Conservation (phyloP, 2,113 vertebrate genomes). For the Anoplopoma fimbria region DNA sequence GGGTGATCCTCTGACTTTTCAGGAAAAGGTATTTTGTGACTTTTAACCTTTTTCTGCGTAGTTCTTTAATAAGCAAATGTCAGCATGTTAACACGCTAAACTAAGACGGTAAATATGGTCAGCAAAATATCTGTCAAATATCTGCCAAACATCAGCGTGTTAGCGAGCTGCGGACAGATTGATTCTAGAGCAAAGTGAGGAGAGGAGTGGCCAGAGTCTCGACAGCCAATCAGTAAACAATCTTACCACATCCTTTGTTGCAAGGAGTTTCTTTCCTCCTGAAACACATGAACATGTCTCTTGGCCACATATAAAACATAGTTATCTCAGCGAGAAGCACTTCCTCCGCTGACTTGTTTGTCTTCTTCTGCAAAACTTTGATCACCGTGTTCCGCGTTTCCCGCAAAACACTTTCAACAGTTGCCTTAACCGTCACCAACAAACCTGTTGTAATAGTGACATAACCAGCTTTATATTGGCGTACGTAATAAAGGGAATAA, state of each 20-base stretch:
- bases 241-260: not conserved
- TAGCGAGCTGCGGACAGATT: not conserved
- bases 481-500: conserved; percentile 18
- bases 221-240: not conserved
- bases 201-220: not conserved
- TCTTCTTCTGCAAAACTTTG: not conserved
- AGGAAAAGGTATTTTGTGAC: too few relatives aligned
- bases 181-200: not conserved
- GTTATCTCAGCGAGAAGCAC: not conserved
- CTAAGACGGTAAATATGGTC: not conserved
- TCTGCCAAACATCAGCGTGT: not conserved
- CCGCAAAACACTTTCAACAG: not conserved
- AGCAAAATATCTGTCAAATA: too few relatives aligned
- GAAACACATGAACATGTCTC: not conserved
- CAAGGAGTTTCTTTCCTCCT: not conserved
- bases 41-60: not conserved
- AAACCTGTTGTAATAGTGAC: conserved; percentile 4
- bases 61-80: not conserved
- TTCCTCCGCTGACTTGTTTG: not conserved
- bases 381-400: not conserved
- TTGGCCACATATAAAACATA: not conserved
- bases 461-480: conserved; percentile 4
- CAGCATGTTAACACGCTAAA: too few relatives aligned
- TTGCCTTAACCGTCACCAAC: not conserved
- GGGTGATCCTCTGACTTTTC: not conserved